A percentile compares a stretch with the other conserved stretches of the same genome.
Evolutionary conservation across 2,888 invertebrate genomes (phyloP).

Genomic region (Eupithecia subfuscata): DNA sequence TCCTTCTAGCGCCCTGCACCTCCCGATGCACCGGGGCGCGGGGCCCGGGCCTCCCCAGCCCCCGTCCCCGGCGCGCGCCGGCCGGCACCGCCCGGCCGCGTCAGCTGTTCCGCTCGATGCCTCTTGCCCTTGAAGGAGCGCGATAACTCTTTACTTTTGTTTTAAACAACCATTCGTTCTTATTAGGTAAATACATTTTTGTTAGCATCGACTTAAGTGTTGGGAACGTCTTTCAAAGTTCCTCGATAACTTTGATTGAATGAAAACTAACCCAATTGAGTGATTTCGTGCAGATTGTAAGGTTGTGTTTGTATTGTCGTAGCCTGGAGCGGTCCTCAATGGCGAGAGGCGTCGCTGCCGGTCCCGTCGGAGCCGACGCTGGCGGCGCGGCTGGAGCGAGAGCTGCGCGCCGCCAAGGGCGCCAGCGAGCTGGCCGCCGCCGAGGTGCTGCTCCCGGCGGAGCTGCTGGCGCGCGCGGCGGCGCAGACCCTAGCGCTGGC

Average conservation of each 20-base stretch:
- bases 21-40: background rate
- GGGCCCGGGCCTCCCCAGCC: background rate
- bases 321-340: conserved; percentile 79
- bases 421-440: conserved; percentile 91
- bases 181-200: background rate
- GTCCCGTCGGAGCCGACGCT: conserved; percentile 87
- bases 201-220: background rate
- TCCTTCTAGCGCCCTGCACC: background rate
- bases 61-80: conserved; percentile 13
- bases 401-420: conserved; percentile 91
- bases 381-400: conserved; percentile 90
- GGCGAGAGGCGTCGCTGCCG: conserved; percentile 79
- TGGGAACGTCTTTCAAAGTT: background rate
- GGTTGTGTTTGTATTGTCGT: conserved; percentile 61
- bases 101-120: conserved; percentile 70
- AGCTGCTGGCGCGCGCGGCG: conserved; percentile 91
- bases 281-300: conserved; percentile 45
- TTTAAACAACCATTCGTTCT: conserved; percentile 8
- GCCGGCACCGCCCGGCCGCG: conserved; percentile 61
- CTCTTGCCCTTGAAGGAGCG: conserved; percentile 56
- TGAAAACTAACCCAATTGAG: background rate
- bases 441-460: conserved; percentile 93
- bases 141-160: conserved; percentile 42
- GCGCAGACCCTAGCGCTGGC: conserved; percentile 92
- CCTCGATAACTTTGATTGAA: conserved; percentile 1